Conservation (phyloP, 2,797 vertebrate species). For the Gallinago nigripennis region DNA sequence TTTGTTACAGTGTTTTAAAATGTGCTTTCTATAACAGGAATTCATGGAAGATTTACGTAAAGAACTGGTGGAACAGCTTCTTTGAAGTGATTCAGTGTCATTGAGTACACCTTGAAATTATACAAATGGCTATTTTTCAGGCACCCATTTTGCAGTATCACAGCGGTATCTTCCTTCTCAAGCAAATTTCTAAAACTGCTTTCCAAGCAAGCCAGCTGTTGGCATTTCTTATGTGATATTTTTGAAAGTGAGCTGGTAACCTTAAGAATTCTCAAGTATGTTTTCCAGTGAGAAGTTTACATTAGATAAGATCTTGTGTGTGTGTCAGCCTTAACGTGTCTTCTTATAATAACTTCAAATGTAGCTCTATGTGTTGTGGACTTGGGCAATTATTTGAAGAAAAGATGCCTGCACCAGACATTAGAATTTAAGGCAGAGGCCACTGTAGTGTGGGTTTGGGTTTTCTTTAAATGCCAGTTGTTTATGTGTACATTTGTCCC, state of each 20-base stretch:
- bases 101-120: constrained; percentile 15
- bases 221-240: accelerated
- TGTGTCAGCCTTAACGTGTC: not conserved
- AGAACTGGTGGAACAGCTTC: constrained; percentile 27
- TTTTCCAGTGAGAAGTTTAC: not conserved
- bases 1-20: not conserved
- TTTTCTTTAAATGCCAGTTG: not conserved
- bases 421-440: not conserved
- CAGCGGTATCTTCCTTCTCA: not conserved
- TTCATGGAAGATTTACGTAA: not conserved
- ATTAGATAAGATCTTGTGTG: not conserved
- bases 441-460: too few species aligned
- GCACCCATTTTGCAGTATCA: not conserved
- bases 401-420: not conserved
- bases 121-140: not conserved
- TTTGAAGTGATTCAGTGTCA: constrained; percentile 9
- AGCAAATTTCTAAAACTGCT: not conserved
- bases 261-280: not conserved
- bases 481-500: not conserved
- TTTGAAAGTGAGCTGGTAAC: not conserved
- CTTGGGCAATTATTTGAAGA: not conserved
- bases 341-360: not conserved
- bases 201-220: not conserved
- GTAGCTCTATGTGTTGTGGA: not conserved
- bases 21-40: not conserved